phyloP scores from a whole-genome alignment of 1,140 invertebrate genomes.

The Microplitis mediator region DNA sequence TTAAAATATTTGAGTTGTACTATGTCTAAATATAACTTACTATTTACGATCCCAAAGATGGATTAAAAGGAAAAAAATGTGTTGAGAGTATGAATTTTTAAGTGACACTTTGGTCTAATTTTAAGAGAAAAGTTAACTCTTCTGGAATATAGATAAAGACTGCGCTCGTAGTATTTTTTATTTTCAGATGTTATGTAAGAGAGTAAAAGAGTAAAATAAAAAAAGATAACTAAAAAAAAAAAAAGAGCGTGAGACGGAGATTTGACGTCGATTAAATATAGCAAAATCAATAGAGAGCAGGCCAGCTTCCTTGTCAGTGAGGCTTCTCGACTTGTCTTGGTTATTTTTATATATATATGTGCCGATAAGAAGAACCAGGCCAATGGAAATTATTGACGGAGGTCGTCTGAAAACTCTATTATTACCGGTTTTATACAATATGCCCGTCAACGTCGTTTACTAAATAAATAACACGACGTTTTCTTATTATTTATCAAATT shows the following conservation, averaged over 20 bases:
- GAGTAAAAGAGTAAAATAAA: not conserved
- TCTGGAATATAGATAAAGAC: conserved; percentile 25
- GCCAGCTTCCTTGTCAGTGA: not conserved
- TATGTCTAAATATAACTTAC: not conserved
- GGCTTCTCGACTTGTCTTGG: not conserved
- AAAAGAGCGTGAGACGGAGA: not conserved
- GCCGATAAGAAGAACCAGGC: conserved; percentile 11
- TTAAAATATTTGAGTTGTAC: too few species aligned
- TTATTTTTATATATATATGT: not conserved
- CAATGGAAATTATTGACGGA: conserved; percentile 22
- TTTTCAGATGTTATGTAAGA: conserved; percentile 1
- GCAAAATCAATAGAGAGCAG: not conserved
- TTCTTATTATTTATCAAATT: too few species aligned
- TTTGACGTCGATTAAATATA: not conserved
- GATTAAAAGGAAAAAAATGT: too few species aligned
- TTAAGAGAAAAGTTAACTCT: conserved; percentile 13
- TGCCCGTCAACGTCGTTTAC: too few species aligned
- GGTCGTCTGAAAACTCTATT: conserved; percentile 11
- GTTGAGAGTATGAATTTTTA: not conserved
- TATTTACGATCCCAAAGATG: not conserved
- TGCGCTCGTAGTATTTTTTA: not conserved
- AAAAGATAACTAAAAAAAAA: not conserved
- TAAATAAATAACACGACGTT: too few species aligned
- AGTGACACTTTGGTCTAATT: conserved; percentile 9
- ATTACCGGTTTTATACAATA: not conserved